Percentiles rank a stretch among this genome's conserved stretches.
These are phyloP conservation scores for Epinotia ramella DNA, from an alignment of 2,888 invertebrate species.

Conservation along the genomic window DNA sequence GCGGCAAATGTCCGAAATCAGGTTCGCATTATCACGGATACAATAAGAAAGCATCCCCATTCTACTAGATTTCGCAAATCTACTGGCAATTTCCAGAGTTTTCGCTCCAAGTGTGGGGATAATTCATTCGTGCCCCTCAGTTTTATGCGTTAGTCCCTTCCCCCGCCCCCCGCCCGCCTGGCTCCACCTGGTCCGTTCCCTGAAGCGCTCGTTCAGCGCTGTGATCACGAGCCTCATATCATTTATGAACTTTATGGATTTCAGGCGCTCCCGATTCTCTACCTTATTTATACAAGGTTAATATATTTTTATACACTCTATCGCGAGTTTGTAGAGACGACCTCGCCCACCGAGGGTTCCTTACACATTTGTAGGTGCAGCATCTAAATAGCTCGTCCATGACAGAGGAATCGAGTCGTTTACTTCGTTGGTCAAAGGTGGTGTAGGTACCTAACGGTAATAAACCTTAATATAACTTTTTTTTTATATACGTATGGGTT, in stretches of 20 bases:
- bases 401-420: too few species aligned
- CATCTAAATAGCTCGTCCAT: too few species aligned
- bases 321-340: background rate
- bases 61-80: slow-evolving; percentile 23
- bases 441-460: too few species aligned
- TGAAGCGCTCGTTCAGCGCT: slow-evolving; percentile 64
- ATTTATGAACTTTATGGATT: slow-evolving; percentile 52
- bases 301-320: background rate
- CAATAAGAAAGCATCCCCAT: slow-evolving; percentile 2
- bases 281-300: background rate
- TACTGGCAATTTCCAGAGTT: slow-evolving; percentile 29
- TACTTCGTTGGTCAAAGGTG: too few species aligned
- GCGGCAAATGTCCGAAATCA: background rate
- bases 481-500: too few species aligned
- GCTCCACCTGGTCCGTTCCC: slow-evolving; percentile 64
- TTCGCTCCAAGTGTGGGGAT: slow-evolving; percentile 49
- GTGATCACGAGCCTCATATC: slow-evolving; percentile 61
- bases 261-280: slow-evolving; percentile 16
- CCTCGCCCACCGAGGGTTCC: too few species aligned
- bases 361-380: too few species aligned
- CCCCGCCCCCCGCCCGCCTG: slow-evolving; percentile 52
- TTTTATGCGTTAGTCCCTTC: slow-evolving; percentile 48
- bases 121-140: slow-evolving; percentile 59
- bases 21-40: slow-evolving; percentile 1
- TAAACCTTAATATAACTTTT: too few species aligned